Evolutionary conservation across 2,888 invertebrate species (phyloP), one percentile per base, ranked within the genome.

Genomic region (Scotopteryx bipunctaria): DNA sequence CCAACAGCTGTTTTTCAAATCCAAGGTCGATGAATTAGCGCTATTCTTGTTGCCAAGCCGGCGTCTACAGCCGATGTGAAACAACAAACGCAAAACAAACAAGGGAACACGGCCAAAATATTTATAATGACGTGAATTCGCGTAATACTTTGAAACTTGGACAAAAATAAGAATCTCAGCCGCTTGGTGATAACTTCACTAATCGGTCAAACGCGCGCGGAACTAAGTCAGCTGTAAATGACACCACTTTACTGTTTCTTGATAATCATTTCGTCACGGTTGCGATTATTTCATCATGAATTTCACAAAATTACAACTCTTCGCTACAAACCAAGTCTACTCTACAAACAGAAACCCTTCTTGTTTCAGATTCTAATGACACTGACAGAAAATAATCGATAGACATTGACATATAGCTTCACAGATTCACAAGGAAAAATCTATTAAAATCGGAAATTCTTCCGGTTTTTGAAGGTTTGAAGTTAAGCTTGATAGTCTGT

Each of bases 21-120:
- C 75, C 86, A 88, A 88, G 88, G 88, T 83, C 80, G 72, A 58
- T 62, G 61, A 50, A 61, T 59, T 63, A 64, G 53, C 54, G 45
- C 41, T 23, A 62, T 61, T 71, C 74, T 21, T 74, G 78, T 79
- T 80, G 76, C 83, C 79, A 82, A 74, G 73, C 62, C 70, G 57
- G 64, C 58, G 67, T 68, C 67, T 64, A 55, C 59, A 63, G 58
- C 68, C 67, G 67, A 69, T 80, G 71, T 81, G 85, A 85, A 75
- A 83, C 79, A 85, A 81, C 73, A 80, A 77, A 71, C 69, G 63
- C 66, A 63, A 60, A 66, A 76, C 74, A 79, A 81, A 81, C 77
- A 77, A 67, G 71, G 73, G 73, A 73, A 72, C 76, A 71, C 72
- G 72, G 83, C 84, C 88, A 87, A 86, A 83, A 78, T 81, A 82